Conservation (phyloP, 2,113 vertebrate genomes). For the Dissostichus mawsoni region DNA sequence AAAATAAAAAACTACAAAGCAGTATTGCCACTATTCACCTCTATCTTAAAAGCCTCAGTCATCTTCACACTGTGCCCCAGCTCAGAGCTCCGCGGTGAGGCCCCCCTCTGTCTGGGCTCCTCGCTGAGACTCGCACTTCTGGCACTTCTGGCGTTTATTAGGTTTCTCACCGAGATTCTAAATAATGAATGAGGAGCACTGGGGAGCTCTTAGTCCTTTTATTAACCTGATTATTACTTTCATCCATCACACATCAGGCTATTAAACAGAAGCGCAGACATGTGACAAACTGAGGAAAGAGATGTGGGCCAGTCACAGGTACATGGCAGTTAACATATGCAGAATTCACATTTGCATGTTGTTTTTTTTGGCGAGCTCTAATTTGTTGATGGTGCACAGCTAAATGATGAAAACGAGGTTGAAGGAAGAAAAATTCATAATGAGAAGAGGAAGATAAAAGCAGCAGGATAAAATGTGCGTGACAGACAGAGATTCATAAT, state of each 20-base stretch:
- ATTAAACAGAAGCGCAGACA: slow-evolving; percentile 36
- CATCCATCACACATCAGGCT: slow-evolving; percentile 55
- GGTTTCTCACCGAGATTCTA: slow-evolving; percentile 47
- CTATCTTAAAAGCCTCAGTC: not conserved
- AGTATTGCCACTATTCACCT: slow-evolving; percentile 5
- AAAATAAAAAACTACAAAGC: not conserved
- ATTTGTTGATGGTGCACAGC: not conserved
- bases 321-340: not conserved
- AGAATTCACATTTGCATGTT: not conserved
- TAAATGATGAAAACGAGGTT: not conserved
- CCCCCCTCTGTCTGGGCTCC: not conserved
- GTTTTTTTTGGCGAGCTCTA: not conserved
- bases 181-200: slow-evolving; percentile 55
- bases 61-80: slow-evolving; percentile 7
- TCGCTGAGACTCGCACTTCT: slow-evolving; percentile 7
- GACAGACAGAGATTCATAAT: slow-evolving; percentile 28
- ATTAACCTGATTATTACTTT: slow-evolving; percentile 61
- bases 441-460: not conserved
- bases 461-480: not conserved
- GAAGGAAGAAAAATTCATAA: not conserved
- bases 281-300: slow-evolving; percentile 15
- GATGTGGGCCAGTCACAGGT: not conserved
- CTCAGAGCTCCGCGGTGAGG: slow-evolving; percentile 39
- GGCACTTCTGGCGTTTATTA: slow-evolving; percentile 24
- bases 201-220: slow-evolving; percentile 62